Conservation (phyloP, 2,888 invertebrate genomes). For the Allygus modestus region DNA sequence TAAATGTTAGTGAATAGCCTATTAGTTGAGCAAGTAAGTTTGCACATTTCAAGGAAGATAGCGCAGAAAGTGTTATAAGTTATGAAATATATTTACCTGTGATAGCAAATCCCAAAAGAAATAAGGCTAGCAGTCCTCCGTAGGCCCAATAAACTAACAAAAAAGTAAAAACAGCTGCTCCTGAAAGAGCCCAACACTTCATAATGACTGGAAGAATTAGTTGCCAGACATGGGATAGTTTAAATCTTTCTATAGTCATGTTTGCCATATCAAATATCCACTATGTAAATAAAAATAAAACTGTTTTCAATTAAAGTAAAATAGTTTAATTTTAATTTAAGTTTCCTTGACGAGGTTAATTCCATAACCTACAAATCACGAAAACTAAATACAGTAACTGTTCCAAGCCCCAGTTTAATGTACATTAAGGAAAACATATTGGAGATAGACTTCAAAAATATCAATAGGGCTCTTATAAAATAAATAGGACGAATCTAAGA, state of each 20-base stretch:
- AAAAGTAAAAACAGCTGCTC: slow-evolving; percentile 84
- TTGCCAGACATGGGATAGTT: slow-evolving; percentile 65
- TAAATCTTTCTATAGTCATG: slow-evolving; percentile 58
- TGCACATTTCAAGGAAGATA: too few species aligned
- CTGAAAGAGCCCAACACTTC: slow-evolving; percentile 88
- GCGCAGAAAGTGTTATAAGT: too few species aligned
- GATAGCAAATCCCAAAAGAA: slow-evolving; percentile 83
- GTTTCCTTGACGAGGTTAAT: not conserved
- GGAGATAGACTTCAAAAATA: too few species aligned
- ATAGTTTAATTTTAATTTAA: not conserved
- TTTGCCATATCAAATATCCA: not conserved
- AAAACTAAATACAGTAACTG: not conserved
- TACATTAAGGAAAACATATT: too few species aligned
- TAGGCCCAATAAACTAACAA: slow-evolving; percentile 90
- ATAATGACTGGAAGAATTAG: slow-evolving; percentile 72
- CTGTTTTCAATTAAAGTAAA: not conserved
- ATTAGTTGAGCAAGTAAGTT: too few species aligned
- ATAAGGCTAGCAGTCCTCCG: slow-evolving; percentile 85
- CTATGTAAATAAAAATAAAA: not conserved
- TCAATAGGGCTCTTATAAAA: too few species aligned
- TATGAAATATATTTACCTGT: slow-evolving; percentile 78
- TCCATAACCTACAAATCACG: not conserved
- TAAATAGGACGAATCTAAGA: too few species aligned
- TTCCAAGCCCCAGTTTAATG: too few species aligned
- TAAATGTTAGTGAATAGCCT: too few species aligned